These are phyloP conservation scores for Corapipo altera DNA, from an alignment of 2,113 vertebrate genomes.

Conservation along the genomic window DNA sequence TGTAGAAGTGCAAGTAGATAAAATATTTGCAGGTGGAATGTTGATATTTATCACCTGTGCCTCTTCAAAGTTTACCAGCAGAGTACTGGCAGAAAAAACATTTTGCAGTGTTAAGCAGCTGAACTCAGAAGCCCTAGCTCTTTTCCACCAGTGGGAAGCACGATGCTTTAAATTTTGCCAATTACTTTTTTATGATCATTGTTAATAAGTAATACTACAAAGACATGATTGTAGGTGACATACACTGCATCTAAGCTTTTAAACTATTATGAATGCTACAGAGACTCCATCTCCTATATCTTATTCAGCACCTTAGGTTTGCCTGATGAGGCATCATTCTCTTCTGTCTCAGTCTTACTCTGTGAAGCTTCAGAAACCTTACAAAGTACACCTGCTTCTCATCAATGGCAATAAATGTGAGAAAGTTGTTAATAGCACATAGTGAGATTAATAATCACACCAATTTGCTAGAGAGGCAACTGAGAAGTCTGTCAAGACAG, in stretches of 20 bases:
- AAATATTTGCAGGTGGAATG: not conserved
- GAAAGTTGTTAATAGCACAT: not conserved
- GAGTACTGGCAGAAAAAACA: not conserved
- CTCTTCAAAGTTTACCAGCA: not conserved
- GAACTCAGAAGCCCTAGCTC: not conserved
- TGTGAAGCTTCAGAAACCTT: not conserved
- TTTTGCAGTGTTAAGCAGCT: not conserved
- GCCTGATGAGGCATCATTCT: not conserved
- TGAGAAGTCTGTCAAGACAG: not conserved
- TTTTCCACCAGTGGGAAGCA: not conserved
- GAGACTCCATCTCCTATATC: not conserved
- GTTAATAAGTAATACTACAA: conserved; percentile 49
- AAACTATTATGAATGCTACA: conserved; percentile 58
- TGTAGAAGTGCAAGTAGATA: not conserved
- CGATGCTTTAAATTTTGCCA: not conserved
- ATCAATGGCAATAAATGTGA: not conserved
- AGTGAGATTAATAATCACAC: not conserved
- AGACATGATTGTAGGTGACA: conserved; percentile 24
- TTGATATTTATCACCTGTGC: not conserved
- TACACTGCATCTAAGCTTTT: conserved; percentile 37
- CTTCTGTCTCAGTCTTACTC: not conserved
- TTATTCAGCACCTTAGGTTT: conserved; percentile 22
- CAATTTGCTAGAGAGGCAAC: not conserved
- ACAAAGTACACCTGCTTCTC: not conserved
- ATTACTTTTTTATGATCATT: conserved; percentile 55